A percentile compares a stretch with the other conserved stretches of the same genome.
These are phyloP conservation scores for Steatocranus sp. DNA, from an alignment of 2,797 vertebrate species.

Conservation along the genomic window DNA sequence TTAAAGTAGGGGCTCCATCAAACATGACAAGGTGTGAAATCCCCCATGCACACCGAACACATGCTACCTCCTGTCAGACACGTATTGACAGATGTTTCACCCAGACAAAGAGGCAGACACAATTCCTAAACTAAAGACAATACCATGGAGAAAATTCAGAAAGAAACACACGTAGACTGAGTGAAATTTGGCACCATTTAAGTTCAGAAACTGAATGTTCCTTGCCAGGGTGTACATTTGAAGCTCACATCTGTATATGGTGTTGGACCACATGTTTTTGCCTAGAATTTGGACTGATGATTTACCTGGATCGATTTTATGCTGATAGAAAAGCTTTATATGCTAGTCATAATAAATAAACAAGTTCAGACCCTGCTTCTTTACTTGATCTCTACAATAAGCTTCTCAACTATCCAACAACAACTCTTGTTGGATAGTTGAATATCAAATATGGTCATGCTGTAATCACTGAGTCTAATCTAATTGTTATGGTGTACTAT, in stretches of 20 bases:
- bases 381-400: neutral
- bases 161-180: neutral
- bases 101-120: neutral
- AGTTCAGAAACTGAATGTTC: neutral
- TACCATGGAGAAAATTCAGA: neutral
- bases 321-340: neutral
- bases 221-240: neutral
- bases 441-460: neutral
- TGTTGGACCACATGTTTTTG: neutral
- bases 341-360: neutral
- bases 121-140: neutral
- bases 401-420: neutral
- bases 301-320: neutral
- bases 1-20: conserved; percentile 1
- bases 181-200: neutral
- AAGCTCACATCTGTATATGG: neutral
- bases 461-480: neutral
- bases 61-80: neutral
- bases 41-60: neutral
- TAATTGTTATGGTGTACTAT: neutral
- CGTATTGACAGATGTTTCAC: neutral
- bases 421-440: neutral
- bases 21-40: conserved; percentile 33
- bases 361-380: neutral
- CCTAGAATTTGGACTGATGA: neutral